A percentile compares a stretch with the other conserved stretches of the same genome.
These are phyloP conservation scores for Corbicula japonica DNA, from an alignment of 2,888 invertebrate genomes.

Conservation along the genomic window DNA sequence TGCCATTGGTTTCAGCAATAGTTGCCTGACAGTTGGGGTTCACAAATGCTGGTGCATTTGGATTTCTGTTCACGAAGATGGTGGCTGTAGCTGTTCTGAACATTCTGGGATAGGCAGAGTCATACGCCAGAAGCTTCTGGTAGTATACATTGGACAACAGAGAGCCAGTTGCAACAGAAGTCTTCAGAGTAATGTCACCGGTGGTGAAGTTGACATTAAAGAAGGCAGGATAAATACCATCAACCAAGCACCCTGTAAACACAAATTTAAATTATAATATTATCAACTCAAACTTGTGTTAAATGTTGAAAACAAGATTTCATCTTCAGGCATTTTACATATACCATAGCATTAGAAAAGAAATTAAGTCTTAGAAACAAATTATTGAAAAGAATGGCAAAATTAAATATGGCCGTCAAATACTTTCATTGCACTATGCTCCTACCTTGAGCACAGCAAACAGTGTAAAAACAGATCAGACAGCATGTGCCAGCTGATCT, in stretches of 20 bases:
- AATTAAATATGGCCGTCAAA: background rate
- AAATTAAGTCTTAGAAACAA: too few species aligned
- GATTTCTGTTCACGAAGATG: constrained; percentile 80
- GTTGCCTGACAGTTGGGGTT: constrained; percentile 57
- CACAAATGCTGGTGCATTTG: constrained; percentile 76
- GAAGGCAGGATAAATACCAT: constrained; percentile 79
- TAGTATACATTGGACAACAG: constrained; percentile 67
- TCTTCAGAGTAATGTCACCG: constrained; percentile 65
- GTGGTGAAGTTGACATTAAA: constrained; percentile 73
- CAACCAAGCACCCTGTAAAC: constrained; percentile 74
- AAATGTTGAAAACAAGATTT: too few species aligned
- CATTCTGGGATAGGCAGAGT: constrained; percentile 75
- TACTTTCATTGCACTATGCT: background rate
- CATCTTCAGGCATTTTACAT: too few species aligned
- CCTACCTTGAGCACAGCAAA: too few species aligned
- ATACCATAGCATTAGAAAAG: too few species aligned
- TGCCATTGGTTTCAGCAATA: constrained; percentile 69
- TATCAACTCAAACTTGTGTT: too few species aligned
- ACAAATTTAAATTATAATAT: too few species aligned
- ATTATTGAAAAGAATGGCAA: background rate
- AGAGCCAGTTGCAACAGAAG: constrained; percentile 68
- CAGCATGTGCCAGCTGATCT: too few species aligned
- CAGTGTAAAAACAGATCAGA: too few species aligned
- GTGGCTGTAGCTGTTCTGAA: constrained; percentile 75
- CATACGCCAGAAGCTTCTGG: constrained; percentile 74